Conservation (phyloP, 2,113 vertebrate genomes). For the Pipra filicauda region DNA sequence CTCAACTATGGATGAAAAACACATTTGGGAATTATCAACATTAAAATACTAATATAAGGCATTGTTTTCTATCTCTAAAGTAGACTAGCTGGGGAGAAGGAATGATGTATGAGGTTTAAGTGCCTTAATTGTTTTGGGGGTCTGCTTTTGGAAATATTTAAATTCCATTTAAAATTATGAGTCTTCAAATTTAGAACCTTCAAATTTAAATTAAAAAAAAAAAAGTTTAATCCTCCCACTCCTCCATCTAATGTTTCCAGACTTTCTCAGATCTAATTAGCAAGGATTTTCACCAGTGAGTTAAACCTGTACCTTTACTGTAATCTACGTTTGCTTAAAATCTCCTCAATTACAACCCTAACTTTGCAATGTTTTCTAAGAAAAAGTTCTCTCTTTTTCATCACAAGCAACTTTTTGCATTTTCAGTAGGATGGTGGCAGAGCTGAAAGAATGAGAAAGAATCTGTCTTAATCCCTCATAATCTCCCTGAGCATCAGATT, state of each 20-base stretch:
- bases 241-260: background rate
- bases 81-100: background rate
- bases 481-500: slow-evolving; percentile 52
- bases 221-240: background rate
- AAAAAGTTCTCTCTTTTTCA: background rate
- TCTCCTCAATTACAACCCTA: background rate
- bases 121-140: background rate
- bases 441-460: slow-evolving; percentile 10
- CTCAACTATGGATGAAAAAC: background rate
- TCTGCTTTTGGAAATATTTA: background rate
- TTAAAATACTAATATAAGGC: background rate
- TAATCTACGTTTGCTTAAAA: background rate
- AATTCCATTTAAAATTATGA: background rate
- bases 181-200: background rate
- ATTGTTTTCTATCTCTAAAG: background rate
- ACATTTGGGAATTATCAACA: background rate
- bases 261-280: background rate
- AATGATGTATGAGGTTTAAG: background rate
- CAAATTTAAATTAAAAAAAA: background rate
- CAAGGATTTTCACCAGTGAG: background rate
- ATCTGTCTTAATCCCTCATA: slow-evolving; percentile 50
- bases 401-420: background rate
- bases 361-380: background rate
- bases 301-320: background rate
- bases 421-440: slow-evolving; percentile 13